Percentiles rank a stretch among this genome's conserved stretches.
Evolutionary conservation across 2,113 vertebrate species (phyloP).

Genomic region (Protobothrops mucrosquamatus): DNA sequence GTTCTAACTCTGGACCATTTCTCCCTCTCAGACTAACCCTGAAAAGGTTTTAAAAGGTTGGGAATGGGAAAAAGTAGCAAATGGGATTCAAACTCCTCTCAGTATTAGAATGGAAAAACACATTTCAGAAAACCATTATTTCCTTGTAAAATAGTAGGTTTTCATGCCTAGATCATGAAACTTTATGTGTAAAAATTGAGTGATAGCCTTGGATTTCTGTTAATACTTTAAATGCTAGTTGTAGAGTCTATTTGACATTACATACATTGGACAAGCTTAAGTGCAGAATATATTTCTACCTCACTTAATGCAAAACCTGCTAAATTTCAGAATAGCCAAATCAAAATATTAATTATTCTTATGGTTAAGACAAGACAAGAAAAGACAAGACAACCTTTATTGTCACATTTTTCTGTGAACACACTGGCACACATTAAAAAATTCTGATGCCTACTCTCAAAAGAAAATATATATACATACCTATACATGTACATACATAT

Average conservation of each 20-base stretch:
- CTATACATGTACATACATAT: neutral
- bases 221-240: neutral
- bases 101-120: neutral
- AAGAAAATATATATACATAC: neutral
- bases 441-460: neutral
- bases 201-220: neutral
- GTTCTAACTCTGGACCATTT: neutral
- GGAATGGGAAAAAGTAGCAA: neutral
- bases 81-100: neutral
- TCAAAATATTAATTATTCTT: neutral
- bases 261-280: neutral
- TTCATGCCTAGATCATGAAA: neutral
- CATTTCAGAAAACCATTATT: neutral
- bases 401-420: neutral
- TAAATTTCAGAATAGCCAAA: neutral
- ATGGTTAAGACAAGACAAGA: neutral
- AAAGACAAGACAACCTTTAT: neutral
- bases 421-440: neutral
- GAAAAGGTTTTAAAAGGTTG: neutral
- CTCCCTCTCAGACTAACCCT: neutral
- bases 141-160: neutral
- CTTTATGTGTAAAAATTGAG: neutral
- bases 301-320: neutral
- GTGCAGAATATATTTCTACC: neutral
- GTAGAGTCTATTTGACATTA: neutral